Conservation (phyloP, 2,113 vertebrate species). For the Cinclus mexicanus region DNA sequence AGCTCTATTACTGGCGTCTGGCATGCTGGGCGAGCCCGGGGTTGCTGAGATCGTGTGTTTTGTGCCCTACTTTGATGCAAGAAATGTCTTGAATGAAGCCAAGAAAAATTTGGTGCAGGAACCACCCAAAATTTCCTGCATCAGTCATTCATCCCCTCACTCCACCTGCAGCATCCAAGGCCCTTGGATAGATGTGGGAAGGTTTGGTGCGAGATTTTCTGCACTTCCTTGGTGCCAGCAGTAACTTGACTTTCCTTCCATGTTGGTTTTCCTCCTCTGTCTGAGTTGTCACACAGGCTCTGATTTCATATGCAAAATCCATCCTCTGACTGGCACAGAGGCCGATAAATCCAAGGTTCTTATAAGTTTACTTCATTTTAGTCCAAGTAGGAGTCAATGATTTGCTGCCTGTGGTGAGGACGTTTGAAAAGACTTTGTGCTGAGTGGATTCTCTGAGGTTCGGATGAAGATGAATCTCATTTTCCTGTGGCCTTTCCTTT, state of each 20-base stretch:
- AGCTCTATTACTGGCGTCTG: not conserved
- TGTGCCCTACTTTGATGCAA: not conserved
- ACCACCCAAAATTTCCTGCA: not conserved
- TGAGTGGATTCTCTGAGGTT: not conserved
- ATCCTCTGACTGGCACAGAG: not conserved
- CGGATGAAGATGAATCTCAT: slow-evolving; percentile 34
- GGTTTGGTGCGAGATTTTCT: not conserved
- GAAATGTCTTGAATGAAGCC: not conserved
- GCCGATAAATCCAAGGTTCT: not conserved
- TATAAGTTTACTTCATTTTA: slow-evolving; percentile 37
- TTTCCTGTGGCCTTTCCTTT: slow-evolving; percentile 46
- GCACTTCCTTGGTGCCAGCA: not conserved
- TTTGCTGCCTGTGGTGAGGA: not conserved
- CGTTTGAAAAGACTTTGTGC: not conserved
- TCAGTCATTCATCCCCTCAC: not conserved
- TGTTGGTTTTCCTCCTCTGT: not conserved
- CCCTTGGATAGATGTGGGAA: not conserved
- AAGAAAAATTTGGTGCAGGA: not conserved
- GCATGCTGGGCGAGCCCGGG: rapidly evolving
- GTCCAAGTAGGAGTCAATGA: slow-evolving; percentile 43
- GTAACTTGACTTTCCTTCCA: not conserved
- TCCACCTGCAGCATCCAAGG: rapidly evolving
- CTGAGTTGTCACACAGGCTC: not conserved
- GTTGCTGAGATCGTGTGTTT: rapidly evolving
- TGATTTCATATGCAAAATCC: slow-evolving; percentile 39